A percentile compares a stretch with the other conserved stretches of the same genome.
phyloP scores from a whole-genome alignment of 2,113 vertebrate species.

The Protomyctophum bolini region DNA sequence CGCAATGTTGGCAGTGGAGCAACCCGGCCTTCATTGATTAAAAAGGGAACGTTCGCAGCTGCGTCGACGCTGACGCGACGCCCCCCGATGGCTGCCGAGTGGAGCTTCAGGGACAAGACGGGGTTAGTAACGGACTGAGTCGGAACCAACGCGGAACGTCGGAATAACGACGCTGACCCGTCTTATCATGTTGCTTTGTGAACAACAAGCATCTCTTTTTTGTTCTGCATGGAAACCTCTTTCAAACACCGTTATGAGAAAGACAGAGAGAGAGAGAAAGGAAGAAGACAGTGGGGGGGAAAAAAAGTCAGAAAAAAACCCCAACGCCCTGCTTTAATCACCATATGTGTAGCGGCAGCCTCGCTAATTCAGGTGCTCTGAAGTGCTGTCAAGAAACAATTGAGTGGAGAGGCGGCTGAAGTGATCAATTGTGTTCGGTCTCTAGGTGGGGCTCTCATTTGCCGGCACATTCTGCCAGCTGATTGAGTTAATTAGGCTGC shows the following conservation, averaged over 20 bases:
- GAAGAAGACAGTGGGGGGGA: constrained; percentile 21
- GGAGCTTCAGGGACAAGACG: too few relatives aligned
- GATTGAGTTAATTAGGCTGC: constrained; percentile 79
- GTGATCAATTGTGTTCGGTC: constrained; percentile 78
- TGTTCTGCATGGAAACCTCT: too few relatives aligned
- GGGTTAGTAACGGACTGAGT: too few relatives aligned
- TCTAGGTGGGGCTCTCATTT: constrained; percentile 74
- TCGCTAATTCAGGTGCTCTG: constrained; percentile 72
- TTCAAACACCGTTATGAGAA: constrained; percentile 22
- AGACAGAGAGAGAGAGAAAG: not conserved
- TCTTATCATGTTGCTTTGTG: too few relatives aligned
- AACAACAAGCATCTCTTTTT: constrained; percentile 34
- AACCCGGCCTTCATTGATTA: too few relatives aligned
- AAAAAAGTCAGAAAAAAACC: not conserved
- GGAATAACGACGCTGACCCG: too few relatives aligned
- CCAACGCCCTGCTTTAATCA: constrained; percentile 56
- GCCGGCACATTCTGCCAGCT: constrained; percentile 72
- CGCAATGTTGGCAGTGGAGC: too few relatives aligned
- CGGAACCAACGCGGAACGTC: constrained; percentile 8
- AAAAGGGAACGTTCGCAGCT: too few relatives aligned
- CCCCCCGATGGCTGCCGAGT: constrained; percentile 6
- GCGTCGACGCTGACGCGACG: constrained; percentile 11
- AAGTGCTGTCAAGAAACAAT: constrained; percentile 80
- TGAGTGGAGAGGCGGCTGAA: constrained; percentile 72
- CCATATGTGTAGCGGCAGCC: constrained; percentile 55